These are phyloP conservation scores for Eubasilissa splendida DNA, from an alignment of 2,888 invertebrate genomes.

Conservation along the genomic window DNA sequence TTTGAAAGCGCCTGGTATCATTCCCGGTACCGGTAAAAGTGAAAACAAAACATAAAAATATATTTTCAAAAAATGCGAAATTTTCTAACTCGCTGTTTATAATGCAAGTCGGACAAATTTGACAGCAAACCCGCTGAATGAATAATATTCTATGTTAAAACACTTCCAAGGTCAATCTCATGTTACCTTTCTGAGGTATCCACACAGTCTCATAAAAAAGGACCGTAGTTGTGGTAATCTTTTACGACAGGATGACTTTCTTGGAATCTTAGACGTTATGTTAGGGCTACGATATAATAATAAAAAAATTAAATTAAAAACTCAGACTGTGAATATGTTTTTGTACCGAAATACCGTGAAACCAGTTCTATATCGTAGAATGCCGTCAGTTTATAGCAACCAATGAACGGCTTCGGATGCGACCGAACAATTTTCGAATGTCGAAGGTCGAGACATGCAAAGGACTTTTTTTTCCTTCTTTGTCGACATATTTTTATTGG, in stretches of 20 bases:
- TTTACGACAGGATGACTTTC: conserved; percentile 1
- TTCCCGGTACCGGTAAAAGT: no score
- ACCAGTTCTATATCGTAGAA: conserved; percentile 36
- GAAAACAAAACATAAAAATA: no score
- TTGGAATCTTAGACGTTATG: background rate
- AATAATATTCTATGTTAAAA: no score
- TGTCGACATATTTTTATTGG: conserved; percentile 3
- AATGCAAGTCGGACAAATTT: background rate
- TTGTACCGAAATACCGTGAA: conserved; percentile 1
- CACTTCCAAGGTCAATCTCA: no score
- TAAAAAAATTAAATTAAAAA: conserved; percentile 4
- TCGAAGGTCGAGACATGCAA: conserved; percentile 31
- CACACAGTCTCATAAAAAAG: no score
- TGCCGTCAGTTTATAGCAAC: conserved; percentile 28
- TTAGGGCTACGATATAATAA: background rate
- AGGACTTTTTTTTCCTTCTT: conserved; percentile 5
- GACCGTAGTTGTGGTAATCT: no score
- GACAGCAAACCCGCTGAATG: no score
- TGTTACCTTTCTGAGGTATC: no score
- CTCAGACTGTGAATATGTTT: background rate
- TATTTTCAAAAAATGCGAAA: no score
- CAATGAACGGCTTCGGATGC: conserved; percentile 14
- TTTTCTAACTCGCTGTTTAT: background rate
- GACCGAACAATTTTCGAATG: conserved; percentile 21
- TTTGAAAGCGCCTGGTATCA: no score